Evolutionary conservation across 2,888 invertebrate genomes (phyloP).

Genomic region (Nomada fabriciana): DNA sequence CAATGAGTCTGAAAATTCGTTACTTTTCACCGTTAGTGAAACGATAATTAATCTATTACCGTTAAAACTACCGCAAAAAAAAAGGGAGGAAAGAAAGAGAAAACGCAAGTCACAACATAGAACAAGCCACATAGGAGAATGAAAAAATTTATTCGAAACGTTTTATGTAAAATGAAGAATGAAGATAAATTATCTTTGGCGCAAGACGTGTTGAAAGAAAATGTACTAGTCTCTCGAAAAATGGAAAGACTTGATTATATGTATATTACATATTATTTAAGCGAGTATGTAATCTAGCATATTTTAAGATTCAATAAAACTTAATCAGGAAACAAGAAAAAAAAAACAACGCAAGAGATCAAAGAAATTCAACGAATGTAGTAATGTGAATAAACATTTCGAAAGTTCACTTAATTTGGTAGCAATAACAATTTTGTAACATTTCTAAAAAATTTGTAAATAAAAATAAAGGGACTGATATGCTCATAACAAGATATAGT

Average conservation of each 20-base stretch:
- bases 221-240: not conserved
- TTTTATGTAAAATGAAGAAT: slow-evolving; percentile 67
- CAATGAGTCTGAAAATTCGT: slow-evolving; percentile 29
- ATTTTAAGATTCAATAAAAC: not conserved
- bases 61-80: slow-evolving; percentile 50
- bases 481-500: slow-evolving; percentile 79
- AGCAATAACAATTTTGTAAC: slow-evolving; percentile 84
- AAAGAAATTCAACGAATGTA: slow-evolving; percentile 28
- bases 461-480: slow-evolving; percentile 79
- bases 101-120: slow-evolving; percentile 79
- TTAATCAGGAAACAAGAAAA: too few relatives aligned
- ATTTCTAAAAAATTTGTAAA: slow-evolving; percentile 78
- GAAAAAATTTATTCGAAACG: slow-evolving; percentile 78
- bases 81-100: slow-evolving; percentile 77
- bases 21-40: slow-evolving; percentile 44
- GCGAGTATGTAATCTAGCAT: not conserved
- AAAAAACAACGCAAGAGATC: not conserved
- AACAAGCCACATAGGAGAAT: slow-evolving; percentile 81
- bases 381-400: slow-evolving; percentile 74
- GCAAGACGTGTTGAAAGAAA: slow-evolving; percentile 3
- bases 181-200: not conserved
- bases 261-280: not conserved
- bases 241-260: not conserved
- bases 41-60: slow-evolving; percentile 49
- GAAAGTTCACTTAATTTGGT: slow-evolving; percentile 78